These are phyloP conservation scores for Propithecus deckenii DNA, from an alignment of 2,797 vertebrate genomes.

Conservation along the genomic window DNA sequence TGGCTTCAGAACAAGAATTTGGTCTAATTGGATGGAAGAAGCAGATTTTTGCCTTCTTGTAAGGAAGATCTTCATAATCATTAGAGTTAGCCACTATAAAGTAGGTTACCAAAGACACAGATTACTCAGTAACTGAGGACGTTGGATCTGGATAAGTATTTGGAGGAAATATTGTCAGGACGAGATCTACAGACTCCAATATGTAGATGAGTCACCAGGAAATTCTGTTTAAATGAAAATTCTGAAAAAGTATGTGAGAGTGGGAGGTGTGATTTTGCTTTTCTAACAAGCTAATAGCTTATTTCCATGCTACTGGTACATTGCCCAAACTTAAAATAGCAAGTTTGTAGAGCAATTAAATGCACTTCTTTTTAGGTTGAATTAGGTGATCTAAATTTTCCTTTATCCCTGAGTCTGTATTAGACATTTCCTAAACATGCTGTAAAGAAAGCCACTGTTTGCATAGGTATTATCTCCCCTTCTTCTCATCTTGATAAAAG, in stretches of 20 bases:
- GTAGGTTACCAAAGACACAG: neutral
- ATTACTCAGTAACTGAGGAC: neutral
- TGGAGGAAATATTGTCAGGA: neutral
- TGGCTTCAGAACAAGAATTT: neutral
- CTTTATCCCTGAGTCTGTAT: neutral
- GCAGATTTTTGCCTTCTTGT: neutral
- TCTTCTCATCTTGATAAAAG: neutral
- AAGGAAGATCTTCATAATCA: neutral
- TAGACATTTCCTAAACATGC: neutral
- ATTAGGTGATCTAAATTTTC: neutral
- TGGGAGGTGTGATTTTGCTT: neutral
- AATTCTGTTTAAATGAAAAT: neutral
- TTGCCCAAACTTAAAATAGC: neutral
- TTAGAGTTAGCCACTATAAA: neutral
- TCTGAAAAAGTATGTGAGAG: neutral
- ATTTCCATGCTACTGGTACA: neutral
- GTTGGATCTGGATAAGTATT: neutral
- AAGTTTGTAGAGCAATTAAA: neutral
- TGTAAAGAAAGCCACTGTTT: neutral
- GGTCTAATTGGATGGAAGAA: neutral
- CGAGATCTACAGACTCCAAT: neutral
- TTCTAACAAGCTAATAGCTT: neutral
- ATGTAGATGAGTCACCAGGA: neutral
- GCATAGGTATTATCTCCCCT: neutral
- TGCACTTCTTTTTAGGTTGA: neutral